Conservation (phyloP, 2,113 vertebrate genomes). For the Mandrillus leucophaeus region DNA sequence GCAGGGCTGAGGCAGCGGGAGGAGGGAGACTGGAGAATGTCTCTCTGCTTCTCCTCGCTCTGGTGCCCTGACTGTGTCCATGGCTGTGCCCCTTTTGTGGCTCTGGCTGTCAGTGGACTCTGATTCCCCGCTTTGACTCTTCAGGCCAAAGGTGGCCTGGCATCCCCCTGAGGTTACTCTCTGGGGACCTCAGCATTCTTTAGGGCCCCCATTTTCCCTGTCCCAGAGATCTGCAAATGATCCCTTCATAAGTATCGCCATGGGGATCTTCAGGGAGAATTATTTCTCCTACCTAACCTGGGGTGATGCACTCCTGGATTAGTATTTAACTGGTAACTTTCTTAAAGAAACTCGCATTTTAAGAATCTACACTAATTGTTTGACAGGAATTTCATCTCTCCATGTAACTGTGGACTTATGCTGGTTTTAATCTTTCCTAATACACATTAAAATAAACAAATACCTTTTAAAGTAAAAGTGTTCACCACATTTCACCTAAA, state of each 20-base stretch:
- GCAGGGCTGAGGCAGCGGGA: neutral
- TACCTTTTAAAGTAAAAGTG: neutral
- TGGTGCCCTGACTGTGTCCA: neutral
- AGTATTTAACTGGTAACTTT: neutral
- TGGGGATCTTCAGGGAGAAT: no score
- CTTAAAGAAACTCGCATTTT: neutral
- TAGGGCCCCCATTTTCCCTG: no score
- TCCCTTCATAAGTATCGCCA: neutral
- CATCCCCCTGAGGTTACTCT: neutral
- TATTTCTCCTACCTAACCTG: neutral
- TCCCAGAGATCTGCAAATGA: neutral
- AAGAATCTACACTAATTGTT: neutral
- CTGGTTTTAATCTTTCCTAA: neutral
- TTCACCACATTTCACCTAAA: neutral
- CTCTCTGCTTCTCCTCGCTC: neutral
- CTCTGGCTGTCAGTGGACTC: neutral
- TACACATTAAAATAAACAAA: neutral
- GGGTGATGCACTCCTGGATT: neutral
- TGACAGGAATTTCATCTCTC: neutral
- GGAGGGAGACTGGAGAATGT: accelerated
- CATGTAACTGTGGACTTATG: neutral
- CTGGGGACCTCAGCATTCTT: neutral
- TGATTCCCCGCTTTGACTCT: neutral
- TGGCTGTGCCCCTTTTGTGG: neutral
- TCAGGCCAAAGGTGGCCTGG: no score